These are phyloP conservation scores for Nysson spinosus DNA, from an alignment of 2,888 invertebrate species.

Conservation along the genomic window DNA sequence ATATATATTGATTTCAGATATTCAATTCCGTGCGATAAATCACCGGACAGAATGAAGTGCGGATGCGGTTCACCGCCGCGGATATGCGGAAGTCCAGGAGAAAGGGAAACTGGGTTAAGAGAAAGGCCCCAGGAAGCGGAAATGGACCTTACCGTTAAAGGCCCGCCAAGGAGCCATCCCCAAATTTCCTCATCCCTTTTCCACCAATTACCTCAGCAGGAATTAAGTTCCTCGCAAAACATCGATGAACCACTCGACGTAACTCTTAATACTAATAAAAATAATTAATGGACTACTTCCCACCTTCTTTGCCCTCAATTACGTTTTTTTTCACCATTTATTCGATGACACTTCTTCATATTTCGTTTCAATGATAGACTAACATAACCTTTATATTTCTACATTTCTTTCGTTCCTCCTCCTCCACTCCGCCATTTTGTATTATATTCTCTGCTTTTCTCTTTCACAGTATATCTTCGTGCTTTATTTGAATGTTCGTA, in stretches of 20 bases:
- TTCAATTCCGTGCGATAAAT: conserved; percentile 69
- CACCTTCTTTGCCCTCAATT: neutral
- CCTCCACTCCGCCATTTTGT: too few relatives aligned
- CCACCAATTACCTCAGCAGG: conserved; percentile 65
- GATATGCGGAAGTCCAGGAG: conserved; percentile 61
- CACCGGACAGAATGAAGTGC: conserved; percentile 70
- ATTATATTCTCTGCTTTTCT: too few relatives aligned
- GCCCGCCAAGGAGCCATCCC: conserved; percentile 61
- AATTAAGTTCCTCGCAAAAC: conserved; percentile 63
- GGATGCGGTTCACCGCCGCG: conserved; percentile 69
- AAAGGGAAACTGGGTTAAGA: conserved; percentile 43
- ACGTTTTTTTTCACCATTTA: neutral
- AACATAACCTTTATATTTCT: conserved; percentile 10
- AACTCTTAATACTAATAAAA: conserved; percentile 70
- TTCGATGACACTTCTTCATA: neutral
- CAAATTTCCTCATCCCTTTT: conserved; percentile 66
- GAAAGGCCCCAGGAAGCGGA: conserved; percentile 72
- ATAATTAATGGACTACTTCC: conserved; percentile 52
- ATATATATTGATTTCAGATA: conserved; percentile 55
- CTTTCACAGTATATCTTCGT: too few relatives aligned
- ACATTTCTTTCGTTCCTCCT: too few relatives aligned
- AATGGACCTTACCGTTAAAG: conserved; percentile 74
- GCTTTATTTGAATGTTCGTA: too few relatives aligned
- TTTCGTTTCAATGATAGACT: neutral
- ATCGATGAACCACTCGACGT: conserved; percentile 74